Conservation (phyloP, 2,888 invertebrate genomes). For the Lycophotia porphyrea region DNA sequence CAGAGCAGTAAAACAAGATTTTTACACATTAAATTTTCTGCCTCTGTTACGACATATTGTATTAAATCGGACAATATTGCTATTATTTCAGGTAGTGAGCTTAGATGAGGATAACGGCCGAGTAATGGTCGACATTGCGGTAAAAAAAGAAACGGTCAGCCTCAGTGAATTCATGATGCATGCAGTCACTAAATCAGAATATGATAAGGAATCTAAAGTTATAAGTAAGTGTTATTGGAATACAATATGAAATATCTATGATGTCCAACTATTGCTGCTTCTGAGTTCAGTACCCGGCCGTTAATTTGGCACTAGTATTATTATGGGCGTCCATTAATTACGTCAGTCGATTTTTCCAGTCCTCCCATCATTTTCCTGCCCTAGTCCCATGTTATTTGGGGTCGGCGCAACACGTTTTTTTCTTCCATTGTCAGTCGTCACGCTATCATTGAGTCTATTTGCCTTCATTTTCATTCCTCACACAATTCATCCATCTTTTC, state of each 20-base stretch:
- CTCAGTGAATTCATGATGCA: slow-evolving; percentile 95
- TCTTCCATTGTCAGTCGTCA: too few species aligned
- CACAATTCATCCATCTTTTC: too few species aligned
- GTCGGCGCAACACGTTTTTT: too few species aligned
- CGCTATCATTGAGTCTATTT: too few species aligned
- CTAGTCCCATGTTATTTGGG: too few species aligned
- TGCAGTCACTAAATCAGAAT: slow-evolving; percentile 95
- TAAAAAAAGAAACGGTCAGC: slow-evolving; percentile 92
- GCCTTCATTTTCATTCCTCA: too few species aligned
- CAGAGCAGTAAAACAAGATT: too few species aligned
- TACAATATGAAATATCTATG: background rate
- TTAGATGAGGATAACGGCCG: slow-evolving; percentile 96
- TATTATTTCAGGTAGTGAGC: slow-evolving; percentile 91
- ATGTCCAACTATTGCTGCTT: slow-evolving; percentile 63
- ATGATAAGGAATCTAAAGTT: slow-evolving; percentile 94
- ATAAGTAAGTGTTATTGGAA: slow-evolving; percentile 92
- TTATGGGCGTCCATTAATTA: too few species aligned
- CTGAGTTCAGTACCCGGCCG: background rate
- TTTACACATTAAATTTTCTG: background rate
- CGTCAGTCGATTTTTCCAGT: too few species aligned
- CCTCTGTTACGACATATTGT: background rate
- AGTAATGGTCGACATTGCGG: slow-evolving; percentile 93
- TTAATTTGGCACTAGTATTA: background rate
- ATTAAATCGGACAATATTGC: background rate
- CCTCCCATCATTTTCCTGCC: too few species aligned